Conservation (phyloP, 1,140 invertebrate genomes). For the Leptinotarsa undecemlineata region DNA sequence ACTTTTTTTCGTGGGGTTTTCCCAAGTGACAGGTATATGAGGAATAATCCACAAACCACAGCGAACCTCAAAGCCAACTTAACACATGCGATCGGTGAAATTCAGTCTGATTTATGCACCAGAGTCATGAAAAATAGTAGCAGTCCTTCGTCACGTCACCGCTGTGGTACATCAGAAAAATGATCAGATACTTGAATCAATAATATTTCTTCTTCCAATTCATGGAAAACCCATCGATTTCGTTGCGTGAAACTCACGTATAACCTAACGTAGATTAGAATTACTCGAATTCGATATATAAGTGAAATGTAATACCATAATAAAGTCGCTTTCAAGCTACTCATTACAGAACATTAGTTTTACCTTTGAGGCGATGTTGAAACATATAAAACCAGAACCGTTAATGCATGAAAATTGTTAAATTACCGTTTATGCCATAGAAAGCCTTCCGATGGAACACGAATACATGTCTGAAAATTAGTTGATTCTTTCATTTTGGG, state of each 20-base stretch:
- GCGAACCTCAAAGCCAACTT: too few relatives aligned
- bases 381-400: slow-evolving; percentile 5
- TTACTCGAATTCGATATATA: slow-evolving; percentile 16
- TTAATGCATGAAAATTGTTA: slow-evolving; percentile 20
- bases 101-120: too few relatives aligned
- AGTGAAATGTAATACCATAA: slow-evolving; percentile 21
- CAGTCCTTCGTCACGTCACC: too few relatives aligned
- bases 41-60: too few relatives aligned
- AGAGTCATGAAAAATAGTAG: too few relatives aligned
- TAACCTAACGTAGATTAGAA: not conserved
- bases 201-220: not conserved
- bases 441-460: not conserved
- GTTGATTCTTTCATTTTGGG: not conserved
- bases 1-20: too few relatives aligned
- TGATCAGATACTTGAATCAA: too few relatives aligned
- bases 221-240: not conserved
- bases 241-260: not conserved
- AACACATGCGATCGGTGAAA: too few relatives aligned
- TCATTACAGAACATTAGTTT: slow-evolving; percentile 16
- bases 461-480: not conserved
- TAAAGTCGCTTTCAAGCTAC: not conserved
- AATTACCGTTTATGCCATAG: slow-evolving; percentile 3
- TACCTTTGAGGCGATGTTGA: not conserved
- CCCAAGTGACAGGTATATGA: too few relatives aligned
- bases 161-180: too few relatives aligned